Evolutionary conservation across 2,888 invertebrate genomes (phyloP).

Genomic region (Eristalis arbustorum): DNA sequence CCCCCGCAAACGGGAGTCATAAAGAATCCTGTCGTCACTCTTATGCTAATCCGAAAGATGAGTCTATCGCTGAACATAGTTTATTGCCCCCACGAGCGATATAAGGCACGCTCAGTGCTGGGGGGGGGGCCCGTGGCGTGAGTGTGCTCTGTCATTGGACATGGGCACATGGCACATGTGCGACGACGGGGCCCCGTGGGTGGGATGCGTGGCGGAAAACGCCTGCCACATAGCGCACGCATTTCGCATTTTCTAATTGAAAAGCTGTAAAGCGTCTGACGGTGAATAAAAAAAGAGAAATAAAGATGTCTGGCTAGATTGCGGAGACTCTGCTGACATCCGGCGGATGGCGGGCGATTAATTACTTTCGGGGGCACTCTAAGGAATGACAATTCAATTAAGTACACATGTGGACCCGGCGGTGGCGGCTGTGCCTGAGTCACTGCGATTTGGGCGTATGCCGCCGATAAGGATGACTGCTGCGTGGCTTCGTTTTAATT

Average conservation of each 20-base stretch:
- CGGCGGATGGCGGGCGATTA: background rate
- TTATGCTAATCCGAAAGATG: constrained; percentile 43
- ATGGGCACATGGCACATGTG: background rate
- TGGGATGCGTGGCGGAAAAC: background rate
- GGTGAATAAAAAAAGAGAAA: constrained; percentile 23
- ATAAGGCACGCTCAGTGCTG: background rate
- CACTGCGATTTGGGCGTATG: background rate
- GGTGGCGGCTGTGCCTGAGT: background rate
- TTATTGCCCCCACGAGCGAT: constrained; percentile 35
- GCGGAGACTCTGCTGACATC: background rate
- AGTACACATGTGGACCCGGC: constrained; percentile 13
- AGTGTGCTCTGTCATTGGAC: background rate
- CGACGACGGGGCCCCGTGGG: background rate
- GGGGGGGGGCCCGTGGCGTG: background rate
- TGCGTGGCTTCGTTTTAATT: background rate
- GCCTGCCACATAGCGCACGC: background rate
- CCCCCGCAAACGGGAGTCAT: background rate
- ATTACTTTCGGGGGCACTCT: background rate
- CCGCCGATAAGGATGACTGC: background rate
- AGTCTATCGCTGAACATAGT: constrained; percentile 10
- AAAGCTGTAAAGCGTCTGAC: constrained; percentile 15
- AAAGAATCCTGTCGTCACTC: constrained; percentile 38
- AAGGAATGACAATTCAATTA: constrained; percentile 6
- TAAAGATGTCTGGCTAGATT: constrained; percentile 22
- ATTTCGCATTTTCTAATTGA: constrained; percentile 23